Evolutionary conservation across 2,797 vertebrate species (phyloP), one percentile per base, ranked within the genome.

Genomic region (Semotilus atromaculatus): DNA sequence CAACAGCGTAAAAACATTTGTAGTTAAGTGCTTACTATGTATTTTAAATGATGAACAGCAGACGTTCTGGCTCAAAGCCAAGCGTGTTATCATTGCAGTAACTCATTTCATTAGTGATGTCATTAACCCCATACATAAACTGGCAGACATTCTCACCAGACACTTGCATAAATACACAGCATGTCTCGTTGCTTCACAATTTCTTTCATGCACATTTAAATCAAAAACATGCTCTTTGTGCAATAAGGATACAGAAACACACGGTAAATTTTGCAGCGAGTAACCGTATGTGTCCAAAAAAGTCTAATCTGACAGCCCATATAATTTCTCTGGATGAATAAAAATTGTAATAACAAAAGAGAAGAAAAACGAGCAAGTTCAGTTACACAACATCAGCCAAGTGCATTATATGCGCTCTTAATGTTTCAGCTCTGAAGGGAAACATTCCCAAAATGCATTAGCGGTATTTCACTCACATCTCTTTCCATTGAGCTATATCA

Each of bases 51-150:
- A 86, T 1, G 36, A 66, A 83, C 79, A 78, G 48, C 86, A 89
- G 83, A 85, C 48, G 16, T 75, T 86, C 71, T 90, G 88, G 84
- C 72, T 71, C 18, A 72, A 77, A 81, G 80, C 88, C 89, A 89
- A 83, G 76, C 31, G 48, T 85, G 74, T 83, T 85, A 86, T 86
- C 81, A 80, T 62, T 80, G 71, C 86, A 80, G 79, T 66, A 75
- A 82, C 76, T 71, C 75, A 76, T 86, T 90, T 86, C 76, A 84
- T 86, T 88, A 86, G 87, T 80, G 68, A 87, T 89, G 87, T 86
- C 84, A 85, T 88, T 88, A 85, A 85, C 78, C 80, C 23, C 55
- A 40, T 81, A 80, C 72, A 83, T 80, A 78, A 87, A 72, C 80
- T 21, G 84, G 53, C 82, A 68, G 38, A 73, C 72, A 86, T 83